Evolutionary conservation across 2,797 vertebrate genomes (phyloP).

Genomic region (Hemibagrus guttatus): DNA sequence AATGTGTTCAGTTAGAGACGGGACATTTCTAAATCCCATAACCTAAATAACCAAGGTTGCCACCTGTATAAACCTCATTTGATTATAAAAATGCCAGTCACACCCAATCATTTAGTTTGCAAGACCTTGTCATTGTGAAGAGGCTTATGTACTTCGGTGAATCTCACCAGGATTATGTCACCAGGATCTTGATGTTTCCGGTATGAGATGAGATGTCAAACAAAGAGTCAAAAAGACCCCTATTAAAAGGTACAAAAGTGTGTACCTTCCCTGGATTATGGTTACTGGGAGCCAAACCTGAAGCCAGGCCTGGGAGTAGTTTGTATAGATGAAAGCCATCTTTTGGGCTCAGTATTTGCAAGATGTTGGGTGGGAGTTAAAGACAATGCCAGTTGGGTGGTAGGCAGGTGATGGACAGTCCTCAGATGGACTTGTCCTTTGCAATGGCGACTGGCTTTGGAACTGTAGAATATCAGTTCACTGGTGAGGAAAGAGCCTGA

Average conservation of each 20-base stretch:
- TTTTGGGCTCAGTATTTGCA: no score
- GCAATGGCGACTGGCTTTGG: not conserved
- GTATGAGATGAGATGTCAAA: no score
- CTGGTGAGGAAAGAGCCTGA: no score
- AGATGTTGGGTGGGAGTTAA: no score
- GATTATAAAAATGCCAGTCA: no score
- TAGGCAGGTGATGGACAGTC: not conserved
- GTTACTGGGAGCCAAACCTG: not conserved
- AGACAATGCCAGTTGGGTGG: not conserved
- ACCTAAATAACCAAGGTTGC: not conserved
- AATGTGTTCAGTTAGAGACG: not conserved
- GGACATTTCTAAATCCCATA: not conserved
- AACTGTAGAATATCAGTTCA: no score
- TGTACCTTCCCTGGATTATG: not conserved
- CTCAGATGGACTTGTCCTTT: not conserved
- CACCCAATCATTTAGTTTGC: no score
- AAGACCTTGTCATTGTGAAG: no score
- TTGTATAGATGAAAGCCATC: no score
- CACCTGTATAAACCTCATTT: not conserved
- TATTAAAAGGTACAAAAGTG: not conserved
- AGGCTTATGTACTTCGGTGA: no score
- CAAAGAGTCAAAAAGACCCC: not conserved
- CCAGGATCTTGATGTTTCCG: no score
- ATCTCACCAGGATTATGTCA: no score
- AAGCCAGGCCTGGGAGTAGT: not conserved